Base-by-base conservation (phyloP, 2,797 vertebrate species). In the Mastacembelus armatus region DNA sequence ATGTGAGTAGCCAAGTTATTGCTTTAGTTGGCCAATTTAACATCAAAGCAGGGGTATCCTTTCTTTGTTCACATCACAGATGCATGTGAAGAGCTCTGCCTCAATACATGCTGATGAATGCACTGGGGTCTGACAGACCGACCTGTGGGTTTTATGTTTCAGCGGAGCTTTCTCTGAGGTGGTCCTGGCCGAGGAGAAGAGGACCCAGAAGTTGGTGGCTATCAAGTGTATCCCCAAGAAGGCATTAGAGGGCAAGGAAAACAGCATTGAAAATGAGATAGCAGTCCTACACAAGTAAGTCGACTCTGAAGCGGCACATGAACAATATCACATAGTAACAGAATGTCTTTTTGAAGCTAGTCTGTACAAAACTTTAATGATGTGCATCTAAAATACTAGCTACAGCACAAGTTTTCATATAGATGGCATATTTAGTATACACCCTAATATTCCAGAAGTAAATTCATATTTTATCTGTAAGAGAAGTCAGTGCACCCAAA, bases 201-300 rank as follows among this genome's bases (percentile, higher is more conserved):
- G 88, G 50, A 98, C 96, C 0, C 94, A 83, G 90, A 96, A 92
- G 85, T 81, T 99, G 67, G 97, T 99, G 87, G 98, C 98, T 38
- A 95, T 99, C 89, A 99, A 99, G 83, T 99, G 98, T 80, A 99
- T 99, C 12, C 92, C 96, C 47, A 99, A 98, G 93, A 97, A 98
- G 88, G 97, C 97, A 0, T 84, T 99, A 71, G 96, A 98, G 76
- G 97, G 97, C 54, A 99, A 99, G 57, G 97, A 98, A 83, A 97
- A 93, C 90, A 97, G 95, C 94, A 97, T 99, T n/a, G 97, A 99
- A 87, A 99, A 99, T 0, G 98, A 99, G 92, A 98, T 99, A 0
- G 96, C 95, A 0, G 98, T 99, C 57, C 91, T 99, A 72, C 96
- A 97, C 92, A 99, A 97, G 98, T 99, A 90, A 86, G 96, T 92